Evolutionary conservation across 1,140 invertebrate genomes (phyloP).

Genomic region (Pseudomyrmex flavicornis): DNA sequence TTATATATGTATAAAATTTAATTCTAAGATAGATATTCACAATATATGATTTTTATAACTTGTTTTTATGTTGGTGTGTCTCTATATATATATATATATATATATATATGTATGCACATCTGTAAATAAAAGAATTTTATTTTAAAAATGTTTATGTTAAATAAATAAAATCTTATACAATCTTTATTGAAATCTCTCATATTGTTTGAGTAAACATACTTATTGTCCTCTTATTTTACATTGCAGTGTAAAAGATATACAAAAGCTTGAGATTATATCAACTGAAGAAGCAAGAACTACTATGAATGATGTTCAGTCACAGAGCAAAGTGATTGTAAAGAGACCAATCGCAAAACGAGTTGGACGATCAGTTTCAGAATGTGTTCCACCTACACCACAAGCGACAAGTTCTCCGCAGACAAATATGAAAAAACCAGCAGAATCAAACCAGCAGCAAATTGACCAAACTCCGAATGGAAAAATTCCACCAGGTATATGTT

Average conservation of each 20-base stretch:
- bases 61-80: too few species aligned
- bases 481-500: constrained; percentile 78
- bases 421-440: constrained; percentile 76
- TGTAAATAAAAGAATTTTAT: too few species aligned
- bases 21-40: too few species aligned
- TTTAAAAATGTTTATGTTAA: too few species aligned
- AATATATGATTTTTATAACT: too few species aligned
- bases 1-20: too few species aligned
- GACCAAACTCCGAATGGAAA: constrained; percentile 80
- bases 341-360: constrained; percentile 86
- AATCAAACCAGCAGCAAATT: constrained; percentile 63
- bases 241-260: constrained; percentile 87
- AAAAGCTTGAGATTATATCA: constrained; percentile 87
- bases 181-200: too few species aligned
- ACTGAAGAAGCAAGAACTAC: constrained; percentile 81
- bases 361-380: constrained; percentile 85
- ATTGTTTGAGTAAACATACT: neutral
- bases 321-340: constrained; percentile 85
- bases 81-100: too few species aligned
- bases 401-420: constrained; percentile 54
- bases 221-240: constrained; percentile 44
- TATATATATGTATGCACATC: too few species aligned
- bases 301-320: constrained; percentile 75
- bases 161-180: too few species aligned
- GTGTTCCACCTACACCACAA: constrained; percentile 74